Base-by-base conservation (phyloP, 2,888 invertebrate species). In the Perizoma affinitatum region DNA sequence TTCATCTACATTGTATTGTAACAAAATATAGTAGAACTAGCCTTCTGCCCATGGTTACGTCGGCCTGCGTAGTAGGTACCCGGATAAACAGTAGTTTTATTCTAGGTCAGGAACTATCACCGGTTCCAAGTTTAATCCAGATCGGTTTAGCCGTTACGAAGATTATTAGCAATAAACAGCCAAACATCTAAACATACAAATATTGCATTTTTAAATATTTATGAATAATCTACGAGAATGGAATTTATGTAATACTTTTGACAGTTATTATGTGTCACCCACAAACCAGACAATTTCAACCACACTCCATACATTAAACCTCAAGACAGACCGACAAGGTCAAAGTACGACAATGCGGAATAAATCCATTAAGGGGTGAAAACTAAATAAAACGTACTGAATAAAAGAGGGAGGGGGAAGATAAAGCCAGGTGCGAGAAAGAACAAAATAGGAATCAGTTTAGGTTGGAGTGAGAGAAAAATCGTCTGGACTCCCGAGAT, bases 321-420 rank as follows among this genome's bases (percentile, higher is more conserved):
- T 57, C 50, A 43, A 54, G 65, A 79, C 41, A 35, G 35, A 56
- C 44, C 43, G 78, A 75, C 88, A 88, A 89, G 90, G 90, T 91
- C 89, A 88, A 84, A 86, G 82, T 63, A 71, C 71, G 67, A 49
- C 61, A 68, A 79, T 82, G 73, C 75, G 74, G 83, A 83, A 88
- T 88, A 88, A 88, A 89, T 89, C 88, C 88, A 89, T 90, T 89
- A 87, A 78, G 68, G 81, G 78, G 71, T 80, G 83, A 84, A 87
- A 90, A 87, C 90, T 88, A 90, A 90, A 90, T 90, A 90, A 89
- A 89, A 86, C 83, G 81, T 80, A 79, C 80, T 75, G 81, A 78
- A 84, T 82, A 77, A 82, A 81, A 81, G 80, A 83, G 82, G 82
- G 79, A n/a, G n/a, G 74, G 73, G 70, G 58, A 72, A 81, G 87